A percentile compares a stretch with the other conserved stretches of the same genome.
These are phyloP conservation scores for Myotis davidii DNA, from an alignment of 2,113 vertebrate genomes.

Conservation along the genomic window DNA sequence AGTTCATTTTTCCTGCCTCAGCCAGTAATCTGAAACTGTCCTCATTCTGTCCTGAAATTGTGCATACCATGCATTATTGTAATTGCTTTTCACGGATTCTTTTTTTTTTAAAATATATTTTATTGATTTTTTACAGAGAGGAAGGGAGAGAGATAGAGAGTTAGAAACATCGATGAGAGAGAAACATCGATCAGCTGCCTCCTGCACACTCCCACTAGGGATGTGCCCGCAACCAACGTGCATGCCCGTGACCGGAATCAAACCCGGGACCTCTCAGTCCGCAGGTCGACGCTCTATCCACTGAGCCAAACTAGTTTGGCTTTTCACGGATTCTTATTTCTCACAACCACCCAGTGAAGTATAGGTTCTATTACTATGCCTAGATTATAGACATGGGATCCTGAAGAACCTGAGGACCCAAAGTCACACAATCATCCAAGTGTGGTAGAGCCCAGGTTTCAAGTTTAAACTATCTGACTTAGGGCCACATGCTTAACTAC, in stretches of 20 bases:
- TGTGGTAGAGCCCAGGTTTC: not conserved
- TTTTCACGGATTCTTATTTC: not conserved
- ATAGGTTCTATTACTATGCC: not conserved
- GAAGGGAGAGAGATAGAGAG: too few species aligned
- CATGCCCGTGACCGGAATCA: too few species aligned
- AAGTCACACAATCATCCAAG: not conserved
- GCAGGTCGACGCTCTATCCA: too few species aligned
- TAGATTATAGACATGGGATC: not conserved
- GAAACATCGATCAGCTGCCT: too few species aligned
- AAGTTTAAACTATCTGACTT: not conserved
- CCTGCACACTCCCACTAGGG: too few species aligned
- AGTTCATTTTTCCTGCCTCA: conserved; percentile 26
- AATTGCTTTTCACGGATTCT: not conserved
- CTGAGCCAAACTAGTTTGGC: too few species aligned
- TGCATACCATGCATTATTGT: not conserved
- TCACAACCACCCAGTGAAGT: not conserved
- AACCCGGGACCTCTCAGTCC: too few species aligned
- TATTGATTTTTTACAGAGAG: too few species aligned
- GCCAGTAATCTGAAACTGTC: not conserved
- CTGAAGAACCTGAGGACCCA: not conserved
- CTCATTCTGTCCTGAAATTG: conserved; percentile 31
- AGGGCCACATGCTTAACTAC: not conserved
- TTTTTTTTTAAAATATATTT: too few species aligned
- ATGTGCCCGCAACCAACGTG: too few species aligned
- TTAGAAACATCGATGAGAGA: too few species aligned